Evolutionary conservation across 2,888 invertebrate genomes (phyloP), one percentile per base, ranked within the genome.

Genomic region (Aphodius granarius): DNA sequence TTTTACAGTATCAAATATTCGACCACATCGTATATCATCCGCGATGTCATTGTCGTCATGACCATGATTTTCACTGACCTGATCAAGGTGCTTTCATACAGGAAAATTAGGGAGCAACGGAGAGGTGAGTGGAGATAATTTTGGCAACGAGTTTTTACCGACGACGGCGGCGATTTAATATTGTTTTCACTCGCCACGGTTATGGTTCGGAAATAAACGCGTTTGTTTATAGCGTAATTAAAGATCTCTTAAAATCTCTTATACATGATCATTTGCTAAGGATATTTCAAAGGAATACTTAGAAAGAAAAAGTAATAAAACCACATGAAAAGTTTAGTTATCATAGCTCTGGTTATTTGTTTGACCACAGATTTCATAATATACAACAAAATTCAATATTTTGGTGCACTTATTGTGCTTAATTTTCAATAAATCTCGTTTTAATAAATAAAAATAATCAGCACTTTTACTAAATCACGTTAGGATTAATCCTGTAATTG

Each of bases 21-120:
- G 20, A 81, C 81, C 1, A 80, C 81, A 15, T 75, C 78, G 6
- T 74, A 74, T 20, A 82, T 81, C 19, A 78, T 73, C 18, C 72
- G 75, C 5, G 81, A 82, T 75, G 80, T 81, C 68, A 74, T 78
- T n/a, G 78, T 82, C n/a, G 81, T 81, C 43, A 76, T 76, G 19
- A 79, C 79, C n/a, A 75, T 82, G 68, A 77, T 82, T 15, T 43
- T 79, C 20, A 78, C 80, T 6, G 82, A 82, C 78, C 66, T 80
- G n/a, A 43, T 81, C 18, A 82, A 82, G 73, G 77, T 82, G 18
- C 18, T 80, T 22, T 66, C 79, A 63, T 82, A 80, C 75, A 78
- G 79, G 66, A 80, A 79, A 74, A 43, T 81, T 17, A 78, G 78
- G 20, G 78, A 80, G 70, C 74, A 77, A 4, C 77, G 75, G 62